Evolutionary conservation across 2,113 vertebrate species (phyloP), one percentile per base, ranked within the genome.

Genomic region (Ammodramus savannarum): DNA sequence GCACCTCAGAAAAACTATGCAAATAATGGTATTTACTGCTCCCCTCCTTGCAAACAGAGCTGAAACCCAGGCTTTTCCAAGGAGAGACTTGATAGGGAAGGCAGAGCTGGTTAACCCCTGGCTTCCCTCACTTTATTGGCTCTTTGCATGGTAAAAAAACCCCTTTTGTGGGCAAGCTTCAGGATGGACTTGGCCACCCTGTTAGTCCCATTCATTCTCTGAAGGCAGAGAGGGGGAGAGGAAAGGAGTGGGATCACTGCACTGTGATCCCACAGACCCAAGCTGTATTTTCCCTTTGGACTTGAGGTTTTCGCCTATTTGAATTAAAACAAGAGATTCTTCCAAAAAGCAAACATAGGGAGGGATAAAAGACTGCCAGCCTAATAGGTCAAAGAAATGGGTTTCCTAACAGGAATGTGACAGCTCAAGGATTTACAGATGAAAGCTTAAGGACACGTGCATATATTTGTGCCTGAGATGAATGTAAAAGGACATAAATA

Each of bases 11-110:
- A 94, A 92, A 83, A 65, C 80, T 96, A 87, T 43, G 85, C 2
- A 7, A 93, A 95, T 81, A 93, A 97, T 92, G 93, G 90, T 96
- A 94, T 98, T 98, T 97, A 96, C 96, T 90, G 93, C 90, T 95
- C 90, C 91, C 71, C 89, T 87, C 87, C 93, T 86, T 85, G 91
- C 88, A 95, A 89, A 83, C 85, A 90, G 90, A 96, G 89, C 83
- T 4, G 29, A 96, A 86, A 68, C 38, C 36, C 89, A 93, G 46
- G 69, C 77, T n/a, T 93, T 96, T 92, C 86, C 66, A 79, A 90
- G 22, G 6, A 1, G 39, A 38, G 57, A 51, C 75, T 68, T 78
- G 59, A 80, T 73, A 25, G 65, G 36, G 23, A 86, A 72, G n/a
- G 62, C 75, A 85, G 72, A 44, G 13, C 22, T 59, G 55, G 68